Evolutionary conservation across 92 coral and sea anemone genomes (phyloP).

Genomic region (Anthopleura xanthogrammica): DNA sequence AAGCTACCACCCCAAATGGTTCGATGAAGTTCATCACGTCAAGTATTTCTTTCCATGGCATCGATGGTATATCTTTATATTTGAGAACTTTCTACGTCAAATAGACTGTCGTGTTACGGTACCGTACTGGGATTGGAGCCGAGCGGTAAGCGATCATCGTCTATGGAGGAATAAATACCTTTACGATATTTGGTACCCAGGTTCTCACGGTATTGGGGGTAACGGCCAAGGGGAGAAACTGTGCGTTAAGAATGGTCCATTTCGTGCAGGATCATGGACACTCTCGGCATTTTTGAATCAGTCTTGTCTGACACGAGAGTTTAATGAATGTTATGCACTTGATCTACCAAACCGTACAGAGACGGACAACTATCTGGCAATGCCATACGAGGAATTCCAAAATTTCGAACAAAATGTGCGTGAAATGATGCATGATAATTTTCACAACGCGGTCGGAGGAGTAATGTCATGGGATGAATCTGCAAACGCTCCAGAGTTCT

Average conservation of each 20-base stretch:
- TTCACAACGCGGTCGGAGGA: slow-evolving; percentile 80
- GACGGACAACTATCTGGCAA: slow-evolving; percentile 19
- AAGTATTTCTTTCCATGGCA: slow-evolving; percentile 89
- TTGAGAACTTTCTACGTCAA: slow-evolving; percentile 77
- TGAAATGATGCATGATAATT: slow-evolving; percentile 50
- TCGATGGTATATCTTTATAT: slow-evolving; percentile 77
- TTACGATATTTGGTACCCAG: slow-evolving; percentile 68
- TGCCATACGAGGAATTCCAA: slow-evolving; percentile 41
- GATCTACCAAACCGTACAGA: slow-evolving; percentile 34
- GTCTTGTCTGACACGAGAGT: slow-evolving; percentile 49
- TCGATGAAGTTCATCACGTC: slow-evolving; percentile 51
- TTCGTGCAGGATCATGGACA: slow-evolving; percentile 49
- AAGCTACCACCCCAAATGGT: slow-evolving; percentile 46
- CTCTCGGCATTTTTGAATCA: slow-evolving; percentile 39
- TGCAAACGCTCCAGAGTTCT: slow-evolving; percentile 77
- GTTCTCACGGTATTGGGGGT: slow-evolving; percentile 78
- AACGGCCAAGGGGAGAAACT: slow-evolving; percentile 49
- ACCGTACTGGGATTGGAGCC: slow-evolving; percentile 89
- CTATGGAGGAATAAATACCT: slow-evolving; percentile 38
- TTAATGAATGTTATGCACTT: slow-evolving; percentile 18
- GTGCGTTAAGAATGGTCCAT: slow-evolving; percentile 75
- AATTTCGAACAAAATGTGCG: slow-evolving; percentile 54
- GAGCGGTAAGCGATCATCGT: slow-evolving; percentile 44
- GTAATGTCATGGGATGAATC: slow-evolving; percentile 62
- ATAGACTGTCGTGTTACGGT: slow-evolving; percentile 81